Conservation (phyloP, 2,113 vertebrate genomes). For the Podarcis cretensis region DNA sequence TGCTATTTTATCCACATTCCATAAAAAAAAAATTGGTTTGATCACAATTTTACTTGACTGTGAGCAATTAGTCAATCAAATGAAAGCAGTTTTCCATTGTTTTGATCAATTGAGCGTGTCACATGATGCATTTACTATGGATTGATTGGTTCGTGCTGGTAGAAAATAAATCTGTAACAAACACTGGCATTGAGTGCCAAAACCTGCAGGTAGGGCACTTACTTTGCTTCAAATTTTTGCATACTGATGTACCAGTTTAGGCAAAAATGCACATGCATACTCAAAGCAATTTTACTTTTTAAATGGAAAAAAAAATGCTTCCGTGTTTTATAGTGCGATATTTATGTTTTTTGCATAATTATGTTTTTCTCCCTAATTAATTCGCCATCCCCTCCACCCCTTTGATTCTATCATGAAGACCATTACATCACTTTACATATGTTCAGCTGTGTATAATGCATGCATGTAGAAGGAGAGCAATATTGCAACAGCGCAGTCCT, state of each 20-base stretch:
- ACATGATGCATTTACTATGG: slow-evolving; percentile 46
- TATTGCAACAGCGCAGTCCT: background rate
- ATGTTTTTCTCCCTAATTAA: background rate
- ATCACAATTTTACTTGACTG: background rate
- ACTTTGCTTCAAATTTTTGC: background rate
- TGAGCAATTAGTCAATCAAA: slow-evolving; percentile 62
- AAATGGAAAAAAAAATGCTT: background rate
- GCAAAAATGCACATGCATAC: background rate
- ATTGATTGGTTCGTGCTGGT: slow-evolving; percentile 38
- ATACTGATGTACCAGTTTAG: too few species aligned
- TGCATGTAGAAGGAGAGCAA: background rate
- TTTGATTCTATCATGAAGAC: too few species aligned
- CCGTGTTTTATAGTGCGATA: background rate
- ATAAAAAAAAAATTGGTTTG: background rate
- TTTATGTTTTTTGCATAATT: background rate
- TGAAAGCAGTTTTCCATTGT: slow-evolving; percentile 45
- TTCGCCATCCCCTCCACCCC: background rate
- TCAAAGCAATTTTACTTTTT: background rate
- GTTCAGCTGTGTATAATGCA: background rate
- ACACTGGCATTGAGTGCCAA: background rate
- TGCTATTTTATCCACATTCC: slow-evolving; percentile 7
- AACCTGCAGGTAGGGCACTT: background rate
- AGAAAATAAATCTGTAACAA: background rate
- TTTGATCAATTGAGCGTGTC: slow-evolving; percentile 34
- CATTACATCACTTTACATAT: background rate